Evolutionary conservation across 2,797 vertebrate genomes (phyloP).

Genomic region (Taeniopygia guttata): DNA sequence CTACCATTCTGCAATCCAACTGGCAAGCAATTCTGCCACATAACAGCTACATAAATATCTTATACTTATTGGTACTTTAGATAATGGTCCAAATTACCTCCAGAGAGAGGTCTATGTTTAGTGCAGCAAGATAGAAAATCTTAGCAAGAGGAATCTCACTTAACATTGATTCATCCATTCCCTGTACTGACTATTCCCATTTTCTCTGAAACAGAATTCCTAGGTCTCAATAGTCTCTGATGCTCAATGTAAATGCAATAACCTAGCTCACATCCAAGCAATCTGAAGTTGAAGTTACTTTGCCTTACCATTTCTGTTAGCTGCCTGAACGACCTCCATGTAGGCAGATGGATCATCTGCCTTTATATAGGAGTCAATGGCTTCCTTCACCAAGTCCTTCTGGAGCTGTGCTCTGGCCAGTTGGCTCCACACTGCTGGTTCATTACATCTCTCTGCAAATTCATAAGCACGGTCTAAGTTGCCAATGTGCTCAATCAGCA

Average conservation of each 20-base stretch:
- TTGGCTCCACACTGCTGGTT: constrained; percentile 89
- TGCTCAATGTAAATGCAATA: background rate
- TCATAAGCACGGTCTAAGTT: constrained; percentile 78
- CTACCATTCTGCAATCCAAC: background rate
- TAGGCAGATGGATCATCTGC: constrained; percentile 86
- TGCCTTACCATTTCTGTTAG: constrained; percentile 83
- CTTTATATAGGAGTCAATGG: constrained; percentile 89
- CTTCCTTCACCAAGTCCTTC: constrained; percentile 89
- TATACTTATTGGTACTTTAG: background rate
- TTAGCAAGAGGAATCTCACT: background rate
- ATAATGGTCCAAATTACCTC: background rate
- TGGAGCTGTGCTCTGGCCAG: constrained; percentile 86
- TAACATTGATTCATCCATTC: background rate
- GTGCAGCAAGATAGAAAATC: background rate
- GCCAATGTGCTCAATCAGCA: constrained; percentile 86
- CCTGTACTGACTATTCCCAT: background rate
- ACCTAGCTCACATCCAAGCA: background rate
- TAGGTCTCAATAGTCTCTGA: background rate
- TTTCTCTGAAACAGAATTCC: background rate
- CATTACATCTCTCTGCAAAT: constrained; percentile 82
- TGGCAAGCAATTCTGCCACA: background rate
- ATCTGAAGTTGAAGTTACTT: background rate
- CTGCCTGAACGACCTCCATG: constrained; percentile 88
- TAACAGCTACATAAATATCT: background rate
- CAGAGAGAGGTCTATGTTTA: background rate